Evolutionary conservation across 2,113 vertebrate species (phyloP).

Genomic region (Podilymbus podiceps): DNA sequence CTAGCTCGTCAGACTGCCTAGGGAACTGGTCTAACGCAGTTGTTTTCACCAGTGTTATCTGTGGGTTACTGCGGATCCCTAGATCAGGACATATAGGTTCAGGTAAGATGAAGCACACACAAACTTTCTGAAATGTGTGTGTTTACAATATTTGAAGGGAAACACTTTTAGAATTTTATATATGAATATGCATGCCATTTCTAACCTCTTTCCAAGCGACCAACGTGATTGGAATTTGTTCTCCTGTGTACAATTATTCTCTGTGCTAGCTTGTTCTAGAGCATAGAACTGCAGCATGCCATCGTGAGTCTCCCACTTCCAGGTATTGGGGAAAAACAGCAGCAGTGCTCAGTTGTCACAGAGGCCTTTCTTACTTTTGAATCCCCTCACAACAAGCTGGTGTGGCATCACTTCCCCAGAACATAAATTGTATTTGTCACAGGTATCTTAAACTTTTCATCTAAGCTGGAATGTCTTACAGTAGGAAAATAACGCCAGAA

Average conservation of each 20-base stretch:
- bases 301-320: background rate
- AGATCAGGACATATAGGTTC: background rate
- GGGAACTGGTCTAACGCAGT: background rate
- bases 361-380: background rate
- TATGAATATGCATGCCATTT: background rate
- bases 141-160: background rate
- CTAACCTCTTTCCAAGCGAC: background rate
- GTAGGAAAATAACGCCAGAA: background rate
- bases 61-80: background rate
- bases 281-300: background rate
- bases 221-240: background rate
- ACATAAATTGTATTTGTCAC: background rate
- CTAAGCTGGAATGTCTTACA: background rate
- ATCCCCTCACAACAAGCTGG: background rate
- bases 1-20: background rate
- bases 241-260: fast-evolving
- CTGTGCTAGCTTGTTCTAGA: background rate
- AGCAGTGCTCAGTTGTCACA: background rate
- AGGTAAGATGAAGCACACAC: background rate
- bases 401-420: background rate
- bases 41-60: background rate
- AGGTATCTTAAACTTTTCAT: background rate
- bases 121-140: background rate
- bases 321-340: background rate
- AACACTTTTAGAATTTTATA: background rate